Base-by-base conservation (phyloP, 2,888 invertebrate species). In the Protonemura montana region DNA sequence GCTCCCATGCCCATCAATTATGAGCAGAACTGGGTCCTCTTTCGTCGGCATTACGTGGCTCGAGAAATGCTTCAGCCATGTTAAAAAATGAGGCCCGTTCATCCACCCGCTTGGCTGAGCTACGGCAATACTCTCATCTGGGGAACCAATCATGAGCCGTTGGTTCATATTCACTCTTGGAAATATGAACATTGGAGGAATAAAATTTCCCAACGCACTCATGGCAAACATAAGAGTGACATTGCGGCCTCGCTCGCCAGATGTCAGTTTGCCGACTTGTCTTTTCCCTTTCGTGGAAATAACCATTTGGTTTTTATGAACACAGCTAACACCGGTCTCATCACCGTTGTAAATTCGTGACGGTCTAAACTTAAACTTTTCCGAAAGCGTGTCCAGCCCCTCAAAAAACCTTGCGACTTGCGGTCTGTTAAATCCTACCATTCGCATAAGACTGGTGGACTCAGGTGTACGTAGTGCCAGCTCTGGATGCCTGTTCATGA, bases 1-100 rank as follows among this genome's bases (percentile, higher is more conserved):
- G 41, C 88, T 89, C 16, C 41, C 30, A 86, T 89, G 89, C 0
- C 88, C 89, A 89, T 89, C 89, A 16, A 89, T 78, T 27, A 89
- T 87, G 0, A 89, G 84, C 3, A 89, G 86, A 3, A 89, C 88
- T 28, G 88, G 88, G 30, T 86, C 85, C n/a, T 88, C 87, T 83
- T 86, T 82, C n/a, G 87, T 87, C 29, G 89, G 88, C 0, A 87
- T 82, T 10, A 83, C 27, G 42, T 83, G 84, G 10, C 87, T 28
- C 7, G 86, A 77, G 42, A 89, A 87, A 35, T 87, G 86, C 5
- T 82, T 59, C 27, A 86, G 59, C 84, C 80, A 87, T 28, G 85
- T 26, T 10, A 87, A 30, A 86, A 87, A 87, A 26, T 85, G 30
- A 21, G 84, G 76, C 28, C 78, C 86, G 35, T 80, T 86, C 85